Percentiles rank a stretch among this genome's conserved stretches.
Conservation (phyloP, 2,888 invertebrate genomes). For the Chirona hameri region DNA sequence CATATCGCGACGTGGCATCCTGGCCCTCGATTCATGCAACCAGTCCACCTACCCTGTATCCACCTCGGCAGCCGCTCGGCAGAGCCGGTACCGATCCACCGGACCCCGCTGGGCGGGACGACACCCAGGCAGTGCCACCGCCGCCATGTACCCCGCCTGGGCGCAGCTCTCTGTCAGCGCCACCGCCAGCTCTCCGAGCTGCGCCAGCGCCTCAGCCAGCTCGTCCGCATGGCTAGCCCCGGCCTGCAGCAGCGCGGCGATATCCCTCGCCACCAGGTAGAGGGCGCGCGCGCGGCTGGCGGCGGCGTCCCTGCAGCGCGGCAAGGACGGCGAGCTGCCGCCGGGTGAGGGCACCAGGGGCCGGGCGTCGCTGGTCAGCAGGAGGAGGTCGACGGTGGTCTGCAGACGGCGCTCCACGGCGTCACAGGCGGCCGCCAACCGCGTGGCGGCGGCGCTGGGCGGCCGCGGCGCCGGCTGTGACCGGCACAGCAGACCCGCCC, state of each 20-base stretch:
- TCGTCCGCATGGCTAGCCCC: slow-evolving; percentile 42
- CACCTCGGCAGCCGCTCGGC: slow-evolving; percentile 45
- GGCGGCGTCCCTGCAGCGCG: slow-evolving; percentile 42
- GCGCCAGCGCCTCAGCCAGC: slow-evolving; percentile 41
- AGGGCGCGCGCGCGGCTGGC: slow-evolving; percentile 42
- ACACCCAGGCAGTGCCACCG: slow-evolving; percentile 42
- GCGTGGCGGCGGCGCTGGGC: slow-evolving; percentile 25
- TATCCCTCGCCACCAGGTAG: slow-evolving; percentile 41
- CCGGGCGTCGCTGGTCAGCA: slow-evolving; percentile 45
- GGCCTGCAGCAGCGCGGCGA: slow-evolving; percentile 42
- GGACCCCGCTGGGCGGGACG: slow-evolving; percentile 42
- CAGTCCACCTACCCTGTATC: slow-evolving; percentile 36
- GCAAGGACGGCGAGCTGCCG: slow-evolving; percentile 40
- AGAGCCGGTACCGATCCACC: slow-evolving; percentile 45
- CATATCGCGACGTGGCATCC: too few species aligned
- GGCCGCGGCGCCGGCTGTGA: neutral
- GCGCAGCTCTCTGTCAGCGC: slow-evolving; percentile 45
- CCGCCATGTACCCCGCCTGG: slow-evolving; percentile 44
- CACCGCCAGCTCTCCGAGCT: slow-evolving; percentile 44
- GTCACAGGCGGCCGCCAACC: slow-evolving; percentile 43
- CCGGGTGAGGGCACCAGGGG: slow-evolving; percentile 44
- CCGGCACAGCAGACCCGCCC: neutral
- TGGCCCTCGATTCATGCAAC: too few species aligned
- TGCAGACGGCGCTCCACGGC: slow-evolving; percentile 45
- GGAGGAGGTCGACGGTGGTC: slow-evolving; percentile 46